phyloP scores from a whole-genome alignment of 2,888 invertebrate genomes.

The Hemistola chrysoprasaria region DNA sequence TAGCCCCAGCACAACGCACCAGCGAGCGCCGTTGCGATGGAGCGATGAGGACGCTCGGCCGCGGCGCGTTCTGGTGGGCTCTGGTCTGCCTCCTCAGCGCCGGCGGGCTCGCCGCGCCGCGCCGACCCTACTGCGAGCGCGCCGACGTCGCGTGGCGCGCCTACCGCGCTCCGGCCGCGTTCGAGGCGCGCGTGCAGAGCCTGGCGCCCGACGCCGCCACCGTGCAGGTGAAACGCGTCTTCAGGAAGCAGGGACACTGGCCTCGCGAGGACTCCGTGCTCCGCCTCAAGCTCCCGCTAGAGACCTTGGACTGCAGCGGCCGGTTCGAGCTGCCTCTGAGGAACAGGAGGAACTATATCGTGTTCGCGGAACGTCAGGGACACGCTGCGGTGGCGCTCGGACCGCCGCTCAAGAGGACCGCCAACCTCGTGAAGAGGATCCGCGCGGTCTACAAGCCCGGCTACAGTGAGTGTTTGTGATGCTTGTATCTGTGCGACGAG shows the following conservation, averaged over 20 bases:
- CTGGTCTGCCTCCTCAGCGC: conserved; percentile 60
- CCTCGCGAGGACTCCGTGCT: conserved; percentile 64
- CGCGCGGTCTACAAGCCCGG: conserved; percentile 75
- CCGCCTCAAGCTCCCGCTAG: conserved; percentile 59
- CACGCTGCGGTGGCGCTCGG: conserved; percentile 74
- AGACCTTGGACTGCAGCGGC: conserved; percentile 62
- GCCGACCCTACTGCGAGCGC: conserved; percentile 77
- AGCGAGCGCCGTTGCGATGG: conserved; percentile 68
- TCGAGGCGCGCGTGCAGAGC: conserved; percentile 76
- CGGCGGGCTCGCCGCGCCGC: conserved; percentile 58
- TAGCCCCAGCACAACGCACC: conserved; percentile 43
- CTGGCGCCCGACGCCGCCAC: conserved; percentile 69
- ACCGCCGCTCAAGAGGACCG: conserved; percentile 69
- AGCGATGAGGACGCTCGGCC: conserved; percentile 76
- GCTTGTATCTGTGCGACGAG: conserved; percentile 18
- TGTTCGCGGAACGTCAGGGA: conserved; percentile 73
- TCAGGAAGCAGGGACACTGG: conserved; percentile 70
- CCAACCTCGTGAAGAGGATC: conserved; percentile 68
- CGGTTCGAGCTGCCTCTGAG: conserved; percentile 74
- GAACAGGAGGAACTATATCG: conserved; percentile 73
- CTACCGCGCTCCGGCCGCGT: conserved; percentile 76
- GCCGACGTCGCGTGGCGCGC: conserved; percentile 79
- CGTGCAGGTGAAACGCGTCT: conserved; percentile 67
- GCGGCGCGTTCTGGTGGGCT: conserved; percentile 76
- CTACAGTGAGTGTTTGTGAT: conserved; percentile 70